Conservation (phyloP, 2,888 invertebrate species). For the Cistogaster globosa region DNA sequence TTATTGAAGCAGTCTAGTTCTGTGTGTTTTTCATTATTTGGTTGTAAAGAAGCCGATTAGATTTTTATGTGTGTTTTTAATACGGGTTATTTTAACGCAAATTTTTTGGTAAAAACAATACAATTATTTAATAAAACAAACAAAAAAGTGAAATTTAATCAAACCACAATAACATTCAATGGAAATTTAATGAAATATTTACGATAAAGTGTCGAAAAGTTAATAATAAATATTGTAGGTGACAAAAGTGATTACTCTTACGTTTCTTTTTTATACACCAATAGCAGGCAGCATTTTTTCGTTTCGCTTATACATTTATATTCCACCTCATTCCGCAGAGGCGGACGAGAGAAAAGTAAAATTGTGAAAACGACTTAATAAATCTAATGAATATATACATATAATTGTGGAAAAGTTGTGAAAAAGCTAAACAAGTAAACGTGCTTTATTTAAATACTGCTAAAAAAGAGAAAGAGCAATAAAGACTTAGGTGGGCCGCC, state of each 20-base stretch:
- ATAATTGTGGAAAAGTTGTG: slow-evolving; percentile 31
- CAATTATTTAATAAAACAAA: slow-evolving; percentile 34
- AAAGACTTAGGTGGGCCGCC: slow-evolving; percentile 37
- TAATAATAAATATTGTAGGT: slow-evolving; percentile 70
- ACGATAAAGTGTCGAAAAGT: slow-evolving; percentile 59
- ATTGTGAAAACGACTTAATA: slow-evolving; percentile 54
- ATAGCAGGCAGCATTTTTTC: slow-evolving; percentile 68
- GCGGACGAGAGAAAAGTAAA: slow-evolving; percentile 66
- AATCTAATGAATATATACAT: slow-evolving; percentile 58
- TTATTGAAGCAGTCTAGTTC: slow-evolving; percentile 64
- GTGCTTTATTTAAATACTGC: slow-evolving; percentile 29
- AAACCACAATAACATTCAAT: slow-evolving; percentile 19
- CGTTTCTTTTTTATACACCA: slow-evolving; percentile 66
- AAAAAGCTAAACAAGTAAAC: slow-evolving; percentile 10
- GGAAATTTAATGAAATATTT: slow-evolving; percentile 33
- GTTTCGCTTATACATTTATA: slow-evolving; percentile 72
- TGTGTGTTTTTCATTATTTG: slow-evolving; percentile 69
- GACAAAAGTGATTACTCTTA: slow-evolving; percentile 73
- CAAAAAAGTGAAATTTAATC: slow-evolving; percentile 61
- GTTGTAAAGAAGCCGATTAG: slow-evolving; percentile 72
- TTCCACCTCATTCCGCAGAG: slow-evolving; percentile 73
- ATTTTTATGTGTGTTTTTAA: slow-evolving; percentile 65
- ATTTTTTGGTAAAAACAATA: slow-evolving; percentile 56
- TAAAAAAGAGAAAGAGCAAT: slow-evolving; percentile 8
- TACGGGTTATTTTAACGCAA: slow-evolving; percentile 62